phyloP scores from a whole-genome alignment of 2,113 vertebrate species.

The Carlito syrichta region DNA sequence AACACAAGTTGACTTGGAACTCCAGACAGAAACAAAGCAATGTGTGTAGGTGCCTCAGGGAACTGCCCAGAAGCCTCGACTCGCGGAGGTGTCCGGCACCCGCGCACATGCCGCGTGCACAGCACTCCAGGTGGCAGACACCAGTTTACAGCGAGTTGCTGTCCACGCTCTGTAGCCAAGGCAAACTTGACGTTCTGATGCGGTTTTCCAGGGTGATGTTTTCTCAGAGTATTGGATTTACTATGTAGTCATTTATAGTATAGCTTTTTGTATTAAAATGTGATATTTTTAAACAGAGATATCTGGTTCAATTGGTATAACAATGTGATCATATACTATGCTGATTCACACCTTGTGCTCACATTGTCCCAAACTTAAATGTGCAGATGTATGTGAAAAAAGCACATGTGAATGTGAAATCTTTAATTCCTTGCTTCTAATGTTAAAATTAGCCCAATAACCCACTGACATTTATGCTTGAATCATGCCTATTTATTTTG shows the following conservation, averaged over 20 bases:
- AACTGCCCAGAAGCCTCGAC: constrained; percentile 56
- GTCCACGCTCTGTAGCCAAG: constrained; percentile 40
- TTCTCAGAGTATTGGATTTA: constrained; percentile 80
- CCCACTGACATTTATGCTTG: not conserved
- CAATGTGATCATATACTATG: constrained; percentile 28
- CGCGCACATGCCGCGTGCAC: constrained; percentile 31
- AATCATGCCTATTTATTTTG: constrained; percentile 41
- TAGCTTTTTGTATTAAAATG: constrained; percentile 82
- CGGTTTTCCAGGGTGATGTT: constrained; percentile 77
- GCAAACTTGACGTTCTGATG: constrained; percentile 80
- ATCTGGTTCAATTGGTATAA: constrained; percentile 75
- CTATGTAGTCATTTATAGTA: constrained; percentile 78
- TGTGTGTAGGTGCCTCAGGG: constrained; percentile 62
- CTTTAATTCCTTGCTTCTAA: constrained; percentile 53
- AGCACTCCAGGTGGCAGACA: constrained; percentile 56
- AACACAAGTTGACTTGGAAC: constrained; percentile 73
- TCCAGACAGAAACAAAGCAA: constrained; percentile 60
- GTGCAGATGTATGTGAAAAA: constrained; percentile 52
- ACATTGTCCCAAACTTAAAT: constrained; percentile 78
- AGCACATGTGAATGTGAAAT: constrained; percentile 76
- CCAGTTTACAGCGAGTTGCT: constrained; percentile 56
- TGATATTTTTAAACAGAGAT: constrained; percentile 76
- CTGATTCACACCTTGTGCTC: constrained; percentile 61
- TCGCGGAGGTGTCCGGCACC: constrained; percentile 46
- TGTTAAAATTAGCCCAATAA: constrained; percentile 39